A percentile compares a stretch with the other conserved stretches of the same genome.
phyloP scores from a whole-genome alignment of 2,888 invertebrate genomes.

The Dione vanillae region DNA sequence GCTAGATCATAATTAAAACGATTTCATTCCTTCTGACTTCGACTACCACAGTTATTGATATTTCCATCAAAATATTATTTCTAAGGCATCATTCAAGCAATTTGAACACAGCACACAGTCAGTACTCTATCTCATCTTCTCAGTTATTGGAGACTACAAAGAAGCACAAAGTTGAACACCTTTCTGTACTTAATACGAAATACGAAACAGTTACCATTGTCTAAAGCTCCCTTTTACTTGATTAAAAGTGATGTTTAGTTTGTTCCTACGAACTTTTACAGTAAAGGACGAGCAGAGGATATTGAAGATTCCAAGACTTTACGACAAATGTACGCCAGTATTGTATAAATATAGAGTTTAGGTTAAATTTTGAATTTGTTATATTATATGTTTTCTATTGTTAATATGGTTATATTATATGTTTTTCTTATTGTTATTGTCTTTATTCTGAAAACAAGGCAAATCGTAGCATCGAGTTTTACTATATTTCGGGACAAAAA shows the following conservation, averaged over 20 bases:
- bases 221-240: conserved; percentile 43
- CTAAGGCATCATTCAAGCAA: conserved; percentile 10
- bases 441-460: too few species aligned
- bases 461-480: too few species aligned
- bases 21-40: too few species aligned
- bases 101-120: conserved; percentile 33
- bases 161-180: conserved; percentile 52
- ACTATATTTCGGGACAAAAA: too few species aligned
- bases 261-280: conserved; percentile 12
- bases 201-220: conserved; percentile 44
- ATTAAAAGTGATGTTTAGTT: conserved; percentile 39
- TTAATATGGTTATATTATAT: too few species aligned
- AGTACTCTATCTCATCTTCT: conserved; percentile 51
- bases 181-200: conserved; percentile 49
- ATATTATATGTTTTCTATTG: too few species aligned
- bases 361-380: background rate
- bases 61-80: too few species aligned
- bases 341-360: background rate
- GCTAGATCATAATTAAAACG: too few species aligned
- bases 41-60: too few species aligned
- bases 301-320: conserved; percentile 1
- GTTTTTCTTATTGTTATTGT: too few species aligned
- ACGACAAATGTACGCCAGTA: background rate
- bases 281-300: conserved; percentile 12
- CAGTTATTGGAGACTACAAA: conserved; percentile 53